phyloP scores from a whole-genome alignment of 2,113 vertebrate genomes.

The Andinoacara biseriatus region DNA sequence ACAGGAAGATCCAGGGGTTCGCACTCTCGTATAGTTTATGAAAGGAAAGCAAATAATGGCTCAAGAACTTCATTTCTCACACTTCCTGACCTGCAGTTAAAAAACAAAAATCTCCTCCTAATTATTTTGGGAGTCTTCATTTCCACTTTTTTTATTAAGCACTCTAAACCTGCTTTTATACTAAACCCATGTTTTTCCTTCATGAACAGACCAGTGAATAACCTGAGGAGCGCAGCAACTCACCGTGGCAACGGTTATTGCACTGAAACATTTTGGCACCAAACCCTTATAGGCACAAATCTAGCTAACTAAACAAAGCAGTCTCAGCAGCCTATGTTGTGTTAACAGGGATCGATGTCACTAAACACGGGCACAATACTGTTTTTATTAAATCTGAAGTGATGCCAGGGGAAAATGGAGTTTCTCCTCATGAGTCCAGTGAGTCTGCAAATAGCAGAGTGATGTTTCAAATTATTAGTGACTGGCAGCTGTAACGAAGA shows the following conservation, averaged over 20 bases:
- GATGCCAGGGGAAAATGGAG: not conserved
- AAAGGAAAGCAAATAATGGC: not conserved
- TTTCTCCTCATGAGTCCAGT: not conserved
- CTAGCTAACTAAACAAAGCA: conserved; percentile 15
- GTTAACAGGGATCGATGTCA: not conserved
- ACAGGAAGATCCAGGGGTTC: not conserved
- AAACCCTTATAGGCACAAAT: conserved; percentile 47
- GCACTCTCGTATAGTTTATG: not conserved
- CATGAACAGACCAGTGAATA: not conserved
- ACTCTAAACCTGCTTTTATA: not conserved
- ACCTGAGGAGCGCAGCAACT: not conserved
- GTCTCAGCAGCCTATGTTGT: not conserved
- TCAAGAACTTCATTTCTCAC: not conserved
- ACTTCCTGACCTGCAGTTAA: not conserved
- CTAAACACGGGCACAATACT: conserved; percentile 30
- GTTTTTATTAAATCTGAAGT: conserved; percentile 12
- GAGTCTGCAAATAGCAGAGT: conserved; percentile 37
- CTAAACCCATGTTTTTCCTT: not conserved
- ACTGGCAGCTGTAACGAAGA: not conserved
- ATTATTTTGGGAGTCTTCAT: not conserved
- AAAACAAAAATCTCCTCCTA: not conserved
- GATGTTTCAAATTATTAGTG: not conserved
- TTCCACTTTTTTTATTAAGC: not conserved
- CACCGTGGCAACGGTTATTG: not conserved
- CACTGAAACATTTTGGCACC: conserved; percentile 52